Base-by-base conservation (phyloP, 2,888 invertebrate genomes). In the Lepidocyrtinus sp. region DNA sequence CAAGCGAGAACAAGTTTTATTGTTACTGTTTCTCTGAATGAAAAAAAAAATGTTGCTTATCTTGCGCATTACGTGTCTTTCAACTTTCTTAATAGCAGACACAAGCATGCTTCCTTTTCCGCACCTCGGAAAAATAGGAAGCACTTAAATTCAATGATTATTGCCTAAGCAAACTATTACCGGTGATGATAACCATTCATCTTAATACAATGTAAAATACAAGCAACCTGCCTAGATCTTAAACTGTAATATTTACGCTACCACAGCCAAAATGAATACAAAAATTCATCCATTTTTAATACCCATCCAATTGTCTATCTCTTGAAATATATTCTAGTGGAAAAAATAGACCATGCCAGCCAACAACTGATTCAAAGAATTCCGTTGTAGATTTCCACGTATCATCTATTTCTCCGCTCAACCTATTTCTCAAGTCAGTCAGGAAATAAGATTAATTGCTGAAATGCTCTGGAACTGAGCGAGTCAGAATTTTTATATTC, bases 361-460 rank as follows among this genome's bases (percentile, higher is more conserved):
- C 36, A 36, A 36, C 36, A 9, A 36, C n/a, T 36, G 12, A 9
- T 36, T 36, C 36, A 36, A 36, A 36, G 36, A 36, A 36, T 5
- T 9, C 36, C 12, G 50, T 50, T 50, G 50, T 50, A 50, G 2
- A 50, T 50, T 50, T n/a, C n/a, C 17, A 2, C 50, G 17, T 50
- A 17, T 12, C 1, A 17, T n/a, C 12, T 50, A 15, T 50, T 50
- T 50, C 50, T 12, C 15, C 2, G 17, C 17, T 50, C 50, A 7
- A 2, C 59, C 22, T 59, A 21, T 21, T 59, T 59, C 22, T 59
- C 59, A 59, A 59, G 59, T 19, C 19, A 59, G 59, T 59, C 59
- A 59, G 59, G 59, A 59, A 59, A 59, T 59, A 59, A 59, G 59
- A 59, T 59, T 59, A 59, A 59, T 59, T 22, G 22, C 21, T 21